These are phyloP conservation scores for Telmatochromis sp. DNA, from an alignment of 2,113 vertebrate genomes.

Conservation along the genomic window DNA sequence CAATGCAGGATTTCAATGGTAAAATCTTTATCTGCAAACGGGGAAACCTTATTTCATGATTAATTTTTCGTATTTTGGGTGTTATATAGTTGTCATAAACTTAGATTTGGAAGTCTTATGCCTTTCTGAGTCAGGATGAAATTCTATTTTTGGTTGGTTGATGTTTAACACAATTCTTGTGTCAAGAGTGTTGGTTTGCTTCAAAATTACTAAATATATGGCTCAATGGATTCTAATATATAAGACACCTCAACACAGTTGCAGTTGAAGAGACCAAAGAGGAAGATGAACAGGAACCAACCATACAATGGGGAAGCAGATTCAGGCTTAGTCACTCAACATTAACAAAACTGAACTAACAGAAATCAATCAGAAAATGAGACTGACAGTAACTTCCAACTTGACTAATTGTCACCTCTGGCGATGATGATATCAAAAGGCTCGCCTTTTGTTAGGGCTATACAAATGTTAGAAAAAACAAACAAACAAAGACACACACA, in stretches of 20 bases:
- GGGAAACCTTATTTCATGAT: background rate
- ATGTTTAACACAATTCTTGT: background rate
- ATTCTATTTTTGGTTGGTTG: background rate
- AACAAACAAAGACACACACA: too few relatives aligned
- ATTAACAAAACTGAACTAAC: background rate
- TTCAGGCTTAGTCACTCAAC: background rate
- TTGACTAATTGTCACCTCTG: background rate
- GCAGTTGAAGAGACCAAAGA: background rate
- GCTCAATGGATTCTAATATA: background rate
- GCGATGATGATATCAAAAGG: background rate
- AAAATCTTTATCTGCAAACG: background rate
- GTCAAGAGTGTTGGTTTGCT: background rate
- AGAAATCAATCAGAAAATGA: background rate
- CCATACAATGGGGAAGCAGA: background rate
- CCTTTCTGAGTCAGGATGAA: background rate
- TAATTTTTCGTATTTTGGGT: background rate
- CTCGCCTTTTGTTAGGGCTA: background rate
- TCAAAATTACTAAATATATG: background rate
- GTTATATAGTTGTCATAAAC: background rate
- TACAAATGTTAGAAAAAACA: background rate
- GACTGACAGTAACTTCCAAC: background rate
- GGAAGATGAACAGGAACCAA: background rate
- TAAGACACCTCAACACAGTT: background rate
- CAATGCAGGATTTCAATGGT: background rate
- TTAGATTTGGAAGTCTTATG: background rate